Evolutionary conservation across 2,888 invertebrate species (phyloP).

Genomic region (Anodontia alba): DNA sequence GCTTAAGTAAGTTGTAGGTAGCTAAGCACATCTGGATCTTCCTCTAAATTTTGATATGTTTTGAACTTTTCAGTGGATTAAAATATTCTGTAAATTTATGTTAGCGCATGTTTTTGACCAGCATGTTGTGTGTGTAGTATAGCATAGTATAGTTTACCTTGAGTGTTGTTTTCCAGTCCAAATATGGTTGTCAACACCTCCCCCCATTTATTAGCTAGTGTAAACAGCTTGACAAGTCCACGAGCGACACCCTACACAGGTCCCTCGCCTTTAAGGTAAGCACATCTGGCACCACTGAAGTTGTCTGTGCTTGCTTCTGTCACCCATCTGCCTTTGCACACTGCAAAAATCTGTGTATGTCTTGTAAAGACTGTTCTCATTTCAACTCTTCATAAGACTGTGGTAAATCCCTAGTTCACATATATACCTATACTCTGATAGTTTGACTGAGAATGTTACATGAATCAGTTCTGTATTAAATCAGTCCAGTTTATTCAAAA

Average conservation of each 20-base stretch:
- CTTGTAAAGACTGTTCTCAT: background rate
- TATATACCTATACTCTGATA: no score
- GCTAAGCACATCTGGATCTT: no score
- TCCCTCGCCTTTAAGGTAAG: slow-evolving; percentile 73
- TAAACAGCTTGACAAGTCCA: slow-evolving; percentile 62
- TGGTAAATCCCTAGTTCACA: no score
- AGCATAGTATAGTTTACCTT: slow-evolving; percentile 6
- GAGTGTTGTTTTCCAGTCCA: slow-evolving; percentile 63
- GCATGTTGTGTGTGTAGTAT: background rate
- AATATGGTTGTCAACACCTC: slow-evolving; percentile 59
- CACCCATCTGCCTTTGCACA: background rate
- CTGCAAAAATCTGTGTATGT: background rate
- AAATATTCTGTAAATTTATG: no score
- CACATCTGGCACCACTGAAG: slow-evolving; percentile 5
- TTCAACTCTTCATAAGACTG: no score
- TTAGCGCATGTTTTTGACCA: background rate
- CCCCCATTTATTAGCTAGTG: slow-evolving; percentile 58
- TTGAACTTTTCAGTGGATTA: no score
- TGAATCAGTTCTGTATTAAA: no score
- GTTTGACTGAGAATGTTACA: no score
- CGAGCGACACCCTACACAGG: slow-evolving; percentile 63
- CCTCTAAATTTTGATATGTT: no score
- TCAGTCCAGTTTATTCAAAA: no score
- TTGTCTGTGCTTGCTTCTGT: background rate
- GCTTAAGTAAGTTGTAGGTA: no score